Conservation (phyloP, 2,797 vertebrate species). For the Xiphophorus birchmanni region DNA sequence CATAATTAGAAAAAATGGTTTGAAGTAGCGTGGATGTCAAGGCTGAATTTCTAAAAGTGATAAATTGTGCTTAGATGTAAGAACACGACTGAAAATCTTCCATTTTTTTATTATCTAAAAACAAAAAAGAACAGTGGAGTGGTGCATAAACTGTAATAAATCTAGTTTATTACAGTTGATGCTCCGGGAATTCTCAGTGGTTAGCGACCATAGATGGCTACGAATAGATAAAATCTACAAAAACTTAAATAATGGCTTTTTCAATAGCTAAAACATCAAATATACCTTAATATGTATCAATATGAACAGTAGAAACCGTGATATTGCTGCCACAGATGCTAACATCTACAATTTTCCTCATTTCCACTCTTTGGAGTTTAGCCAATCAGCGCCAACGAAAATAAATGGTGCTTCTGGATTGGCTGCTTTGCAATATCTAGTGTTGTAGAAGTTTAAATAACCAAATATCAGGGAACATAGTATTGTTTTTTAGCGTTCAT, state of each 20-base stretch:
- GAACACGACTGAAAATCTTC: background rate
- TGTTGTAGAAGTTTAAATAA: background rate
- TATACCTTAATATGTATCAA: background rate
- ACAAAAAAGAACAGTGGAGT: background rate
- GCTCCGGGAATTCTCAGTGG: too few relatives aligned
- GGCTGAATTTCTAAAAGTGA: background rate
- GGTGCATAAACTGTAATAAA: too few relatives aligned
- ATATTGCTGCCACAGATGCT: background rate
- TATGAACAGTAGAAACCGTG: background rate
- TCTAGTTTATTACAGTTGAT: too few relatives aligned
- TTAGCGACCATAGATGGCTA: too few relatives aligned
- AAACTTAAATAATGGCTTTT: background rate
- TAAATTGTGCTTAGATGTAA: background rate
- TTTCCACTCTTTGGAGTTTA: background rate
- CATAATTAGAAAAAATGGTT: background rate
- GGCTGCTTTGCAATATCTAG: background rate
- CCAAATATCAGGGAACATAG: background rate
- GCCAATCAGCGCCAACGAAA: background rate
- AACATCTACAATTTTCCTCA: background rate
- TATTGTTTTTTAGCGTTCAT: constrained; percentile 39
- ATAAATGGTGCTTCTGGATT: background rate
- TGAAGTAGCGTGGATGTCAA: background rate
- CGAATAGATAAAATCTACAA: too few relatives aligned
- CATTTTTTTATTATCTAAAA: background rate
- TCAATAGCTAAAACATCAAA: background rate